phyloP scores from a whole-genome alignment of 2,888 invertebrate genomes.

The Dastarcus helophoroides region DNA sequence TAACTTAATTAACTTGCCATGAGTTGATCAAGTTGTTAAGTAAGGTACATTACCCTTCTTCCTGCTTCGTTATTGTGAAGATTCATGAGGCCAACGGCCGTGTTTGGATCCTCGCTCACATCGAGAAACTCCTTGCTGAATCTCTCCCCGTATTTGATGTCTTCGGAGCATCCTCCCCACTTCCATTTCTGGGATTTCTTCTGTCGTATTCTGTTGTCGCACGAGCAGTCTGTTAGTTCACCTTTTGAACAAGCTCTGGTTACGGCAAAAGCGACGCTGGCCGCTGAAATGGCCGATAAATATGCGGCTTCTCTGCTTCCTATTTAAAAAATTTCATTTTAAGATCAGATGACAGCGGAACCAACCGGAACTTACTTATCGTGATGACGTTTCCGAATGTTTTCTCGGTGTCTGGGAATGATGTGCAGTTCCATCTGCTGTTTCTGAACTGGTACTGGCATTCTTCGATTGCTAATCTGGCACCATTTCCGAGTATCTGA shows the following conservation, averaged over 20 bases:
- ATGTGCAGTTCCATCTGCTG: conserved; percentile 84
- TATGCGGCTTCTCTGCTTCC: conserved; percentile 85
- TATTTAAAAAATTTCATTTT: conserved; percentile 31
- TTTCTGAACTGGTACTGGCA: conserved; percentile 82
- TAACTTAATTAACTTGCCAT: too few species aligned
- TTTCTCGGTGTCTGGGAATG: conserved; percentile 52
- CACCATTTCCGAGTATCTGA: conserved; percentile 70
- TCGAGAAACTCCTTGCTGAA: conserved; percentile 83
- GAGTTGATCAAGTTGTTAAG: too few species aligned
- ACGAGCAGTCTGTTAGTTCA: conserved; percentile 78
- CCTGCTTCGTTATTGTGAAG: conserved; percentile 90
- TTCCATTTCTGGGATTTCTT: conserved; percentile 68
- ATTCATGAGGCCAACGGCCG: conserved; percentile 73
- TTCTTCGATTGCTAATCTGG: conserved; percentile 75
- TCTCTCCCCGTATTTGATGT: conserved; percentile 71
- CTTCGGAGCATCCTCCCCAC: conserved; percentile 93
- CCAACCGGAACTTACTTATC: conserved; percentile 59
- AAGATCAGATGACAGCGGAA: neutral
- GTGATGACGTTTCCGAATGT: conserved; percentile 75
- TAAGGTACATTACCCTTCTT: conserved; percentile 69
- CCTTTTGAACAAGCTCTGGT: conserved; percentile 80
- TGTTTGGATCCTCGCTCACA: conserved; percentile 60
- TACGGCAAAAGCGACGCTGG: conserved; percentile 79
- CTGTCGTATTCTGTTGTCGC: conserved; percentile 50
- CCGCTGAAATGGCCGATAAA: conserved; percentile 78